Base-by-base conservation (phyloP, 1,140 invertebrate species). In the Camponotus vicinus region DNA sequence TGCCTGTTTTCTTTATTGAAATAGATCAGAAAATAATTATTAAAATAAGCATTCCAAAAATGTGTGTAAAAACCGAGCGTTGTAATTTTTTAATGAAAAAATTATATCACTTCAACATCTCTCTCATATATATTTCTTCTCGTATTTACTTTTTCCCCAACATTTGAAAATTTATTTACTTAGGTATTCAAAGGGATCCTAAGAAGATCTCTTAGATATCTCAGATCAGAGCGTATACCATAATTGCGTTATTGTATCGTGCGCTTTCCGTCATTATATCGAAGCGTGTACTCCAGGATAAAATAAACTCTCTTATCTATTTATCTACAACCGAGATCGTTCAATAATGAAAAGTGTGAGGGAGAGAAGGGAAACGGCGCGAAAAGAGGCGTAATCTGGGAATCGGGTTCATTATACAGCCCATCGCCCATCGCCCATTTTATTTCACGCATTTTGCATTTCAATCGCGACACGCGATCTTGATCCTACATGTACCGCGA, bases 321-420 rank as follows among this genome's bases (percentile, higher is more conserved):
- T 61, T 59, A 75, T 21, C 18, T 75, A 27, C 6, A n/a, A 13
- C 45, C 32, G 8, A 49, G 9, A 59, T 45, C n/a, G 8, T 21
- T 61, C 40, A 83, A 83, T 83, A 83, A 18, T 83, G 69, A 70
- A 75, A 83, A 83, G 79, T 42, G 11, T 57, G 18, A 45, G 32
- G n/a, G 77, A 27, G 7, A 79, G 27, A 45, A 79, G 15, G 0
- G 18, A 69, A 40, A 21, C 13, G 34, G 52, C 45, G 9, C 0
- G 15, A 55, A 66, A 45, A 57, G 70, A 34, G 13, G n/a, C 18
- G 37, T 59, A 55, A 73, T 82, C 69, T 27, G 69, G 32, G 37
- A 49, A 83, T 75, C 40, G 40, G 79, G 55, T 61, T 63, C 57
- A 61, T 83, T 83, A 82, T 83, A 42, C 55, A 83, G 61, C 49